phyloP scores from a whole-genome alignment of 2,888 invertebrate species.

The Carterocephalus palaemon region DNA sequence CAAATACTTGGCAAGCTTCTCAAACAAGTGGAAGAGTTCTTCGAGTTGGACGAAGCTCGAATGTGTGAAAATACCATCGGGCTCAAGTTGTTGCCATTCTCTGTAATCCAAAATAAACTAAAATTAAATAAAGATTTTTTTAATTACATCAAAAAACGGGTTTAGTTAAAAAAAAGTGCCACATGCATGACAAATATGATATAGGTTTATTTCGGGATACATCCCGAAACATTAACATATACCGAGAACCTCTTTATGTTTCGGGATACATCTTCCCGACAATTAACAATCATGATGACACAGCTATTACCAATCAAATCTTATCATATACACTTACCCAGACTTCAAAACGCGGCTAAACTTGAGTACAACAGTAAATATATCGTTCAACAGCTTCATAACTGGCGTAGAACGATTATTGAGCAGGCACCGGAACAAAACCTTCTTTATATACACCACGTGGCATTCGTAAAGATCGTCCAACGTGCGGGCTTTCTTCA shows the following conservation, averaged over 20 bases:
- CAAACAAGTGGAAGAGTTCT: conserved; percentile 80
- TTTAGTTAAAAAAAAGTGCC: no score
- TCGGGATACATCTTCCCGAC: no score
- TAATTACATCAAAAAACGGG: not conserved
- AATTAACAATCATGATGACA: no score
- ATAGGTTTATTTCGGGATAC: no score
- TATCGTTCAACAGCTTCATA: conserved; percentile 83
- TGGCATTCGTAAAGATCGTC: conserved; percentile 87
- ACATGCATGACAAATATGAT: no score
- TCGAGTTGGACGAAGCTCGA: conserved; percentile 77
- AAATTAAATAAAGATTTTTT: not conserved
- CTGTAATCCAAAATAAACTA: conserved; percentile 53
- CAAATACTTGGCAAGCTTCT: conserved; percentile 79
- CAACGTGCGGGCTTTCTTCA: conserved; percentile 81
- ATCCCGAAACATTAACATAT: no score
- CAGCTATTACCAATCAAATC: no score
- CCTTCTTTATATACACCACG: conserved; percentile 85
- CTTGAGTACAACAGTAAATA: conserved; percentile 85
- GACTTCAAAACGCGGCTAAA: conserved; percentile 81
- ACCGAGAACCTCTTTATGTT: no score
- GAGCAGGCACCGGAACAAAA: conserved; percentile 85
- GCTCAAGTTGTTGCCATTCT: conserved; percentile 75
- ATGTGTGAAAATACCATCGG: conserved; percentile 72
- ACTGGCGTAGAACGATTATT: conserved; percentile 84
- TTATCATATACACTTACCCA: conserved; percentile 61